Base-by-base conservation (phyloP, 2,888 invertebrate species). In the Entomobrya proxima region DNA sequence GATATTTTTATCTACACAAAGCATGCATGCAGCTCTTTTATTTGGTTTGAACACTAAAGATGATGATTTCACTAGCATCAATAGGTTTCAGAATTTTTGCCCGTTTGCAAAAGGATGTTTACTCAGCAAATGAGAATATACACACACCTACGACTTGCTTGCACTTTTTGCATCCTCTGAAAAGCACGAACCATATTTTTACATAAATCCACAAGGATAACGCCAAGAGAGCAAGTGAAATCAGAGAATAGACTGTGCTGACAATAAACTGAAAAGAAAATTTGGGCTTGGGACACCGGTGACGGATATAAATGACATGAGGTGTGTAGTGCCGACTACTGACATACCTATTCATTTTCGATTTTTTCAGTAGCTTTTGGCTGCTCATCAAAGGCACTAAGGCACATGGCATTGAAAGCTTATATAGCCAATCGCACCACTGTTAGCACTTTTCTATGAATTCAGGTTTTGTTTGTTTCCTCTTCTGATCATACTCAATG, bases 291-390 rank as follows among this genome's bases (percentile, higher is more conserved):
- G 37, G 64, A 64, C 37, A 7, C 37, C 37, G 37, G 64, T 75
- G 50, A 52, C 50, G 50, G 69, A 72, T 72, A 72, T 35, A 76
- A 78, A 64, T 78, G 78, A 37, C 32, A 44, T 40, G 61, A 77
- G 30, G 37, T 44, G 30, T 32, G 21, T 9, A 52, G 35, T 72
- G 69, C 47, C 5, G 47, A n/a, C 27, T 15, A 15, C 44, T 47
- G 69, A 44, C 3, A 44, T 47, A 27, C 5, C 69, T 37, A 64
- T 35, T 40, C 69, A 47, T 44, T 44, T 72, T 72, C 9, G 21
- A 9, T 21, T 69, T 67, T 24, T 69, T 21, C 44, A 69, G 21
- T 69, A 21, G 27, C n/a, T 30, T 61, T 61, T 55, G 18, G 2
- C 21, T 61, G 32, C 30, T 15, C 4, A 15, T 3, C 21, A 27